Evolutionary conservation across 2,888 invertebrate genomes (phyloP).

Genomic region (Ellobium chinense): DNA sequence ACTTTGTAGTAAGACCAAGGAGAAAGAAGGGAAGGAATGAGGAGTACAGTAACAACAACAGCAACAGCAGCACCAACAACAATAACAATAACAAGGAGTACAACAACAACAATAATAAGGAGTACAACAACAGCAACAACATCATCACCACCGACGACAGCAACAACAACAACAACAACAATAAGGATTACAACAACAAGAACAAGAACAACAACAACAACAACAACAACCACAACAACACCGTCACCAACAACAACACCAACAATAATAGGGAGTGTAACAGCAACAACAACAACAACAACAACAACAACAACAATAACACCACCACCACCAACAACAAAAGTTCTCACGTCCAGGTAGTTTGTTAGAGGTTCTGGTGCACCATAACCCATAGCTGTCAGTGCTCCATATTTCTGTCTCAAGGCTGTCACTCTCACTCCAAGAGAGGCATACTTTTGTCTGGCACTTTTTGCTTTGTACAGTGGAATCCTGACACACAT

Average conservation of each 20-base stretch:
- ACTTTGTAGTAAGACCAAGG: too few relatives aligned
- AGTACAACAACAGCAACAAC: slow-evolving; percentile 1
- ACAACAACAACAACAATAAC: background rate
- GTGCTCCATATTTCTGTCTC: slow-evolving; percentile 58
- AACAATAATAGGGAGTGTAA: background rate
- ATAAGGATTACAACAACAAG: background rate
- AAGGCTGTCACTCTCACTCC: slow-evolving; percentile 85
- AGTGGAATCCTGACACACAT: slow-evolving; percentile 83
- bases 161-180: background rate
- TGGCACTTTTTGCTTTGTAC: slow-evolving; percentile 85
- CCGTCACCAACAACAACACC: background rate
- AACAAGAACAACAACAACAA: background rate
- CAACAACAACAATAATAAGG: too few relatives aligned
- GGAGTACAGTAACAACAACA: too few relatives aligned
- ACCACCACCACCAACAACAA: background rate
- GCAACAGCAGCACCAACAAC: too few relatives aligned
- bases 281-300: background rate
- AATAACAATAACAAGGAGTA: too few relatives aligned
- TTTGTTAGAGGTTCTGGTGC: slow-evolving; percentile 51
- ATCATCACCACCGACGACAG: background rate
- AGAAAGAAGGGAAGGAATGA: too few relatives aligned
- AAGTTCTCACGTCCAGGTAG: slow-evolving; percentile 47
- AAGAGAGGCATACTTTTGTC: slow-evolving; percentile 87
- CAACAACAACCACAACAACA: background rate
- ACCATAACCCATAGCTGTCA: slow-evolving; percentile 46